A percentile compares a stretch with the other conserved stretches of the same genome.
Conservation (phyloP, 2,113 vertebrate species). For the Urocynchramus pylzowi region DNA sequence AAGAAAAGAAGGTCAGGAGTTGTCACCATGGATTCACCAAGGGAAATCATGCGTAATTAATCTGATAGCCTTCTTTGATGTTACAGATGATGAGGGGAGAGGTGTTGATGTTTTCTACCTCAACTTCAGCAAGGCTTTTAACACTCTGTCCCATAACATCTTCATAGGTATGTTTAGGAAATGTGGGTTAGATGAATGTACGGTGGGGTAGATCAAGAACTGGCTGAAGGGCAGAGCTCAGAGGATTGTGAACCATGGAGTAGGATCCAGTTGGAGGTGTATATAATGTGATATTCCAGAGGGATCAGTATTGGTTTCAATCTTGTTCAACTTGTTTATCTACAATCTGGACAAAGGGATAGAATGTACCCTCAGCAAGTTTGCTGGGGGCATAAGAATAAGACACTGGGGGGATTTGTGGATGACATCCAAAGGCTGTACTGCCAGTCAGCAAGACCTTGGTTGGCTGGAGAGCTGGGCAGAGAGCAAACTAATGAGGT, state of each 20-base stretch:
- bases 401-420: accelerated
- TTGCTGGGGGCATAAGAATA: not conserved
- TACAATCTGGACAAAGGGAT: accelerated
- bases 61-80: not conserved
- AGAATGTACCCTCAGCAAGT: not conserved
- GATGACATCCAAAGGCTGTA: not conserved
- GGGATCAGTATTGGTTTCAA: too few relatives aligned
- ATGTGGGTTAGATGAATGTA: not conserved
- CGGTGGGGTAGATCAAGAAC: not conserved
- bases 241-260: not conserved
- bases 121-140: not conserved
- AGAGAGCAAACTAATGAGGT: not conserved
- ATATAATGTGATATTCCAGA: accelerated
- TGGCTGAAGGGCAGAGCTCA: not conserved
- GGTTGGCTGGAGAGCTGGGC: not conserved
- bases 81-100: not conserved
- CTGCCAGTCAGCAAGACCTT: not conserved
- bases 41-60: not conserved
- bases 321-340: not conserved
- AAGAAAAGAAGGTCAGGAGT: not conserved
- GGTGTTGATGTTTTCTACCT: not conserved
- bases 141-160: not conserved
- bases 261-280: not conserved
- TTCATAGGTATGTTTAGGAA: not conserved
- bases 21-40: not conserved